Conservation (phyloP, 2,797 vertebrate genomes). For the Okamejei kenojei region DNA sequence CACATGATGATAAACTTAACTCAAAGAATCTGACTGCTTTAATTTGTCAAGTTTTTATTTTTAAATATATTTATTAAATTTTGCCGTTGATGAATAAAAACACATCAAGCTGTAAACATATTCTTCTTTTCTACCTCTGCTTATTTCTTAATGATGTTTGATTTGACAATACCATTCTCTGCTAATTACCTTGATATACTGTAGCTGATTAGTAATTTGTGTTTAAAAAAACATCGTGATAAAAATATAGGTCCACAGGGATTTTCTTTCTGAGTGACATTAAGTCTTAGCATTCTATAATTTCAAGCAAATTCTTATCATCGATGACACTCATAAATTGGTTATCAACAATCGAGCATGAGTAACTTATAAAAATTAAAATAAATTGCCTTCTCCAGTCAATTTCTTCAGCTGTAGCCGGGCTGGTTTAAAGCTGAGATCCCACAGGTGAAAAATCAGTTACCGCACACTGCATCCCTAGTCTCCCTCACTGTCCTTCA, state of each 20-base stretch:
- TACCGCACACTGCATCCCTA: neutral
- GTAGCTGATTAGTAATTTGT: neutral
- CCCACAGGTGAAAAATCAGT: neutral
- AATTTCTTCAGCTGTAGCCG: neutral
- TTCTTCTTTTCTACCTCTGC: neutral
- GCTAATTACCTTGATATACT: constrained; percentile 14
- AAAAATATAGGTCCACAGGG: neutral
- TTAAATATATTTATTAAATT: neutral
- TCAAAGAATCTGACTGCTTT: neutral
- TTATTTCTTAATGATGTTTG: neutral
- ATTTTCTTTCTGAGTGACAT: neutral
- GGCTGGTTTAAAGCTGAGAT: constrained; percentile 6
- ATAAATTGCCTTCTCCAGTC: neutral
- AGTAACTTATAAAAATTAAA: neutral
- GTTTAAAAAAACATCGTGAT: neutral
- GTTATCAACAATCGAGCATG: neutral
- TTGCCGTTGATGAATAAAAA: neutral
- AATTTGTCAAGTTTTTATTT: neutral
- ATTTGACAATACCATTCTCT: neutral
- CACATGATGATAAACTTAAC: too few species aligned
- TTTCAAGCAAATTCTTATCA: neutral
- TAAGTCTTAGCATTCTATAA: neutral
- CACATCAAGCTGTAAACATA: neutral
- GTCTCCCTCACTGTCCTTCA: neutral
- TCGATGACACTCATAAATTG: neutral